Evolutionary conservation across 2,797 vertebrate genomes (phyloP).

Genomic region (Sebastes trivittatus): DNA sequence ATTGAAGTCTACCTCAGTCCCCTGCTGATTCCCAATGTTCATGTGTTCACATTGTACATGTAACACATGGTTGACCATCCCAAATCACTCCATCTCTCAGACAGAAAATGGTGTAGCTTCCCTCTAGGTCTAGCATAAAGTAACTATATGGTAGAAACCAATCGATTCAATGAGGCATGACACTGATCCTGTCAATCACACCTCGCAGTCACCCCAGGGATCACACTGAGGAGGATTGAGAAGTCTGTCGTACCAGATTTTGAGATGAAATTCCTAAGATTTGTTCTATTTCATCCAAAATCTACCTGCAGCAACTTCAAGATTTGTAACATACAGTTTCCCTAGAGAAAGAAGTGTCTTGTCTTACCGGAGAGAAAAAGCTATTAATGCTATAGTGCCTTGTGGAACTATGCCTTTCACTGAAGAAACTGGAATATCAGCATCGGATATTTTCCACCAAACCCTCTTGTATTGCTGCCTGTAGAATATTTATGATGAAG

Average conservation of each 20-base stretch:
- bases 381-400: not conserved
- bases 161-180: constrained; percentile 24
- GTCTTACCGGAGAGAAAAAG: not conserved
- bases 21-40: not conserved
- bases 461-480: constrained; percentile 15
- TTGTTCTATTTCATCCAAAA: not conserved
- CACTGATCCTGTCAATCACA: constrained; percentile 35
- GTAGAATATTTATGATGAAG: constrained; percentile 67
- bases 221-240: not conserved
- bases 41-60: constrained; percentile 2
- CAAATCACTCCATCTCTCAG: constrained; percentile 3
- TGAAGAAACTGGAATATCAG: constrained; percentile 21
- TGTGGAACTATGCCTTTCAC: not conserved
- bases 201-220: not conserved
- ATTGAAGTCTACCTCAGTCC: not conserved
- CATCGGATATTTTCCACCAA: constrained; percentile 7
- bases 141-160: constrained; percentile 11
- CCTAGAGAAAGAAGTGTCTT: not conserved
- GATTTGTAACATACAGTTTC: not conserved
- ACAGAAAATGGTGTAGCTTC: constrained; percentile 16
- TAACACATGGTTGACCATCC: not conserved
- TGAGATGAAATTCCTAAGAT: constrained; percentile 2
- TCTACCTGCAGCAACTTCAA: not conserved
- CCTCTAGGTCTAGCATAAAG: not conserved
- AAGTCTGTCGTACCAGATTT: not conserved